Evolutionary conservation across 2,888 invertebrate genomes (phyloP).

Genomic region (Ormyrus thymus): DNA sequence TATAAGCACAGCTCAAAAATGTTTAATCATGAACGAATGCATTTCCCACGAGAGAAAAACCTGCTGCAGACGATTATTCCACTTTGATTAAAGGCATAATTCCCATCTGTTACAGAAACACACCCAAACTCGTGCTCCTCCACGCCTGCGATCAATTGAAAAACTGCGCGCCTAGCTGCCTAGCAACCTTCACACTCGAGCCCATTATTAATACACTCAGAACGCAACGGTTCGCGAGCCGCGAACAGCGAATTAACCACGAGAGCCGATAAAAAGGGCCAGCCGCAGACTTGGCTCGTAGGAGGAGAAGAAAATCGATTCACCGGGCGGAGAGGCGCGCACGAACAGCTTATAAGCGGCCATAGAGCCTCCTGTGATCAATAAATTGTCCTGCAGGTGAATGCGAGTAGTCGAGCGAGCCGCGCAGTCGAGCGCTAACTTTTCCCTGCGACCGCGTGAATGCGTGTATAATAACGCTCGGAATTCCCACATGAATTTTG

Average conservation of each 20-base stretch:
- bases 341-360: neutral
- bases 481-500: constrained; percentile 32
- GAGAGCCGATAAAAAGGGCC: neutral
- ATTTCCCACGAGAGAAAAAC: too few relatives aligned
- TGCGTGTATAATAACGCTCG: neutral
- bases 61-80: too few relatives aligned
- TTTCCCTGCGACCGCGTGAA: neutral
- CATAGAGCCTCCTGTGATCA: constrained; percentile 15
- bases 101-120: too few relatives aligned
- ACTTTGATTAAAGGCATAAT: too few relatives aligned
- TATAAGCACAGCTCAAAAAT: too few relatives aligned
- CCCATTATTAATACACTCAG: too few relatives aligned
- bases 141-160: too few relatives aligned
- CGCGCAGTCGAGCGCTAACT: neutral
- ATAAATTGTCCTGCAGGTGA: constrained; percentile 43
- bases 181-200: too few relatives aligned
- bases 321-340: constrained; percentile 29
- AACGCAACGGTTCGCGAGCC: too few relatives aligned
- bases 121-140: too few relatives aligned
- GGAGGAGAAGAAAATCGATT: constrained; percentile 34
- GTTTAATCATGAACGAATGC: too few relatives aligned
- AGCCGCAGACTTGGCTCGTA: neutral
- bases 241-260: constrained; percentile 8
- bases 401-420: neutral
- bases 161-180: neutral